phyloP scores from a whole-genome alignment of 2,113 vertebrate genomes.

The Ornithorhynchus anatinus region DNA sequence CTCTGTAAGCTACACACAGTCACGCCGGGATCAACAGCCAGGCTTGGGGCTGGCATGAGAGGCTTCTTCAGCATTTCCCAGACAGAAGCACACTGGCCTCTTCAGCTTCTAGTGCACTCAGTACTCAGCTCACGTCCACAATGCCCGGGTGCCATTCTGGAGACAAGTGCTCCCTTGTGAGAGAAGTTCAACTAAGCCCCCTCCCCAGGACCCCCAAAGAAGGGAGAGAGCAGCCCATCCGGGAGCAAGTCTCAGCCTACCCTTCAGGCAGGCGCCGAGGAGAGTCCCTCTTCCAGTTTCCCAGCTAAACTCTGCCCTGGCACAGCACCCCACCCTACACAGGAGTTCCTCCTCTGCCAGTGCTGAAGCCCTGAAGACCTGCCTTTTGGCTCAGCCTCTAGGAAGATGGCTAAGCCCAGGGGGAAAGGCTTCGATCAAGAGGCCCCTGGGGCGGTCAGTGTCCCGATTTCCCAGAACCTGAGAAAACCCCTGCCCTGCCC shows the following conservation, averaged over 20 bases:
- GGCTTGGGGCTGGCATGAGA: background rate
- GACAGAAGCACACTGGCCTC: background rate
- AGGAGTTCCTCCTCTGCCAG: background rate
- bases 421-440: too few relatives aligned
- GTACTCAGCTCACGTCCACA: background rate
- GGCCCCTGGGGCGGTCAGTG: too few relatives aligned
- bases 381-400: too few relatives aligned
- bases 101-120: background rate
- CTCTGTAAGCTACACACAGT: too few relatives aligned
- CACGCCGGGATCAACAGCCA: too few relatives aligned
- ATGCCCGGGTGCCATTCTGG: background rate
- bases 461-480: too few relatives aligned
- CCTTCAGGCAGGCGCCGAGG: background rate
- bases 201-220: background rate
- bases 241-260: background rate
- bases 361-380: background rate
- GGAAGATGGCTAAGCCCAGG: too few relatives aligned
- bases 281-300: background rate
- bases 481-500: too few relatives aligned
- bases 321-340: background rate
- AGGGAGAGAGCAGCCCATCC: background rate
- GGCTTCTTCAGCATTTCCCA: too few relatives aligned
- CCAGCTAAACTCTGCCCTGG: background rate
- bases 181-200: background rate
- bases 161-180: background rate